Evolutionary conservation across 1,140 invertebrate genomes (phyloP).

Genomic region (Philopotamus ludificatus): DNA sequence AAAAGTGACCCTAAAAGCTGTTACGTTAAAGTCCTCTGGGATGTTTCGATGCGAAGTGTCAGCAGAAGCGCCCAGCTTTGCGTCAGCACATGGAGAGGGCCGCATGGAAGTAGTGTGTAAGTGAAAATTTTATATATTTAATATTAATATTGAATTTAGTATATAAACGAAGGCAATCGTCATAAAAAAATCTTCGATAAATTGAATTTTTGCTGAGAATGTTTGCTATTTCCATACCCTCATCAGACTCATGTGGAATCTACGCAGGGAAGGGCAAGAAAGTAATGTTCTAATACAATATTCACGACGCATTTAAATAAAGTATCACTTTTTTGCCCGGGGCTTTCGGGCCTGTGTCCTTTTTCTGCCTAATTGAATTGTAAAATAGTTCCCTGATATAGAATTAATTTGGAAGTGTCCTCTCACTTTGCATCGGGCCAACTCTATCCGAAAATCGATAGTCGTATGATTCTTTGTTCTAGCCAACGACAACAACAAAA

Average conservation of each 20-base stretch:
- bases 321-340: constrained; percentile 21
- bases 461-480: constrained; percentile 11
- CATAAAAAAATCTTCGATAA: neutral
- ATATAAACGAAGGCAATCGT: neutral
- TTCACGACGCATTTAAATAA: constrained; percentile 24
- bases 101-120: constrained; percentile 72
- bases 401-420: constrained; percentile 15
- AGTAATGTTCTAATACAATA: constrained; percentile 8
- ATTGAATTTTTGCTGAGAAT: neutral
- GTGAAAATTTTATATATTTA: constrained; percentile 44
- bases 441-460: constrained; percentile 13
- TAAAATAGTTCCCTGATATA: constrained; percentile 27
- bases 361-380: constrained; percentile 30
- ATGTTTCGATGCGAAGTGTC: constrained; percentile 74
- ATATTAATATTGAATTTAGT: neutral
- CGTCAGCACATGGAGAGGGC: constrained; percentile 63
- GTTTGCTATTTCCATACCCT: neutral
- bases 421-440: constrained; percentile 17
- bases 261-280: constrained; percentile 19
- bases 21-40: constrained; percentile 67
- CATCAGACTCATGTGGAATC: constrained; percentile 14
- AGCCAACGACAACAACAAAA: no score
- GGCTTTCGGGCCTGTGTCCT: constrained; percentile 20
- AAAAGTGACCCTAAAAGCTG: constrained; percentile 60
- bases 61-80: constrained; percentile 71